phyloP scores from a whole-genome alignment of 2,888 invertebrate genomes.

The Pterostichus madidus region DNA sequence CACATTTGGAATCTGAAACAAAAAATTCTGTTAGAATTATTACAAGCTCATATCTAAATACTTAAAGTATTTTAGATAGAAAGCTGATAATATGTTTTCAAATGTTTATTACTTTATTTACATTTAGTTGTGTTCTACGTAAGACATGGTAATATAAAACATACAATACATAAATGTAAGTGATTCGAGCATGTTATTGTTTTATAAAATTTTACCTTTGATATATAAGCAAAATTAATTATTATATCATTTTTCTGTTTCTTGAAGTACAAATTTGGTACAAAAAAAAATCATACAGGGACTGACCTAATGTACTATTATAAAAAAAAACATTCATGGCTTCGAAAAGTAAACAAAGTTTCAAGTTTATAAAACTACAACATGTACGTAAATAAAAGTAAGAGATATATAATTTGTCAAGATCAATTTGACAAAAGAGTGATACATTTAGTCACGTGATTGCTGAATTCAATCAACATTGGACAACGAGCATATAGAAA shows the following conservation, averaged over 20 bases:
- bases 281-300: no score
- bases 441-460: conserved; percentile 45
- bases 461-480: conserved; percentile 17
- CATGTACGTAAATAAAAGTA: conserved; percentile 43
- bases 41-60: no score
- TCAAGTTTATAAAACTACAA: conserved; percentile 40
- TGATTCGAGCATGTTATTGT: conserved; percentile 63
- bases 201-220: conserved; percentile 54
- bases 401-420: conserved; percentile 10
- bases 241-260: neutral
- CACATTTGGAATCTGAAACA: no score
- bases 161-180: conserved; percentile 64
- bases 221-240: conserved; percentile 22
- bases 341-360: neutral
- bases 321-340: no score
- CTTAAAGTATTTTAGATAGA: no score
- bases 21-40: no score
- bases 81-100: conserved; percentile 19
- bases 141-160: conserved; percentile 66
- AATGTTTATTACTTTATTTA: conserved; percentile 64
- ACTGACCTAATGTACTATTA: no score
- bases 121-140: conserved; percentile 66
- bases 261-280: neutral
- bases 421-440: neutral
- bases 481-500: conserved; percentile 51